Evolutionary conservation across 2,888 invertebrate genomes (phyloP), one percentile per base, ranked within the genome.

Genomic region (Ceraclea dissimilis): DNA sequence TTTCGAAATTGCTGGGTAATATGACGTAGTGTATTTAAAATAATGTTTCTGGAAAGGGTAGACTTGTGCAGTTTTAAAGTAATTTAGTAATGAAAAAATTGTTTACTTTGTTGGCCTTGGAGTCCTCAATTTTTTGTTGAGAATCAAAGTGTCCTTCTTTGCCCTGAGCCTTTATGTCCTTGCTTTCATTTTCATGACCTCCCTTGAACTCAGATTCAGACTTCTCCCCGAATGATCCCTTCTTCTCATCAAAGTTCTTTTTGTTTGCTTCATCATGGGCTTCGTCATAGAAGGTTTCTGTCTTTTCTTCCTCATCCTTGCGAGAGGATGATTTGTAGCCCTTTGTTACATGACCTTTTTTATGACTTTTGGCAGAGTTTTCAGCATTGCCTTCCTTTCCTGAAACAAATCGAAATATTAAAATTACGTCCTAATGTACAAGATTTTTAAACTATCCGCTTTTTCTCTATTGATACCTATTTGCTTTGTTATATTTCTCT

Each of bases 251-350:
- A 60, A 76, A 77, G 31, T 79, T 67, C 64, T 76, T 76, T 64
- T 81, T 79, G 63, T 81, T 80, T 0, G 79, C 82, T 66, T 82
- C 82, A 64, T 84, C 82, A 63, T 83, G 80, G 17, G 79, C 80
- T 64, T 83, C 83, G 56, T 84, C 84, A 64, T 81, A 84, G 72
- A 79, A 84, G 64, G 77, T 81, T 66, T 83, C 83, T 5, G 81
- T 78, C 66, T 82, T 82, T 56, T 82, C 82, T 63, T 81, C 79
- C 64, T 84, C 84, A 64, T 84, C 83, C 64, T 84, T 83, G 65
- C 82, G 82, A 66, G 83, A 81, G 2, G 83, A 81, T 2, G 79
- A 74, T 66, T 84, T 83, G 68, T 80, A 84, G n/a, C 84, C 83
- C 67, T 84, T 83, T 67, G 81, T 80, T 13, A 78, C 76, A 66